These are phyloP conservation scores for Cygnus buccinator DNA, from an alignment of 2,113 vertebrate genomes.

Conservation along the genomic window DNA sequence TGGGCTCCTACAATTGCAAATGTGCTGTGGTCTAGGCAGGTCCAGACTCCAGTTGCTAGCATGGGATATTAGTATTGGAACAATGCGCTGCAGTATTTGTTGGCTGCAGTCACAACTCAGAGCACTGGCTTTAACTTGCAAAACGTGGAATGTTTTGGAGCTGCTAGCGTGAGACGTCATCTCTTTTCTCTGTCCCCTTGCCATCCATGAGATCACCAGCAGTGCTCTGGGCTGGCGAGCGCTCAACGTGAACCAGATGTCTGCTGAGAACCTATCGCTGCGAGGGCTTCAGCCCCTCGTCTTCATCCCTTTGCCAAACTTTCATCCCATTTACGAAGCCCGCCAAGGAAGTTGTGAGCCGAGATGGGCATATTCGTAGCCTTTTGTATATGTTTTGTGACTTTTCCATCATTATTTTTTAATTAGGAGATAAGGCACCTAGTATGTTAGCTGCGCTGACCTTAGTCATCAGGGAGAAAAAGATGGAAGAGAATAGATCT, in stretches of 20 bases:
- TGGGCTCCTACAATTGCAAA: background rate
- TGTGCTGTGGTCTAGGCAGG: background rate
- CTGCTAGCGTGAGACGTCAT: background rate
- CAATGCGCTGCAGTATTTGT: background rate
- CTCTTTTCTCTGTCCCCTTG: background rate
- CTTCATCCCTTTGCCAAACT: background rate
- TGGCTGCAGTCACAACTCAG: background rate
- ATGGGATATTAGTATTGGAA: background rate
- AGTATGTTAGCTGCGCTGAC: background rate
- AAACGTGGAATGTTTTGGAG: background rate
- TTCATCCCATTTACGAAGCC: background rate
- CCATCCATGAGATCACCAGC: background rate
- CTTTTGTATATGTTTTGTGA: background rate
- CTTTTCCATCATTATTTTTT: rapidly evolving
- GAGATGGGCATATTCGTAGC: background rate
- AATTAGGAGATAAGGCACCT: background rate
- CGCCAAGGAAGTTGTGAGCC: background rate
- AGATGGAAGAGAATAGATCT: background rate
- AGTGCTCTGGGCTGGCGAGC: rapidly evolving
- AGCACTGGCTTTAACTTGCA: background rate
- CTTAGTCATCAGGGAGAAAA: background rate
- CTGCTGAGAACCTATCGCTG: background rate
- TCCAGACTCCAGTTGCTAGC: background rate
- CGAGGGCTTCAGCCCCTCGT: background rate
- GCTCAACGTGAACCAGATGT: background rate